These are phyloP conservation scores for Carollia perspicillata DNA, from an alignment of 2,113 vertebrate species.

Conservation along the genomic window DNA sequence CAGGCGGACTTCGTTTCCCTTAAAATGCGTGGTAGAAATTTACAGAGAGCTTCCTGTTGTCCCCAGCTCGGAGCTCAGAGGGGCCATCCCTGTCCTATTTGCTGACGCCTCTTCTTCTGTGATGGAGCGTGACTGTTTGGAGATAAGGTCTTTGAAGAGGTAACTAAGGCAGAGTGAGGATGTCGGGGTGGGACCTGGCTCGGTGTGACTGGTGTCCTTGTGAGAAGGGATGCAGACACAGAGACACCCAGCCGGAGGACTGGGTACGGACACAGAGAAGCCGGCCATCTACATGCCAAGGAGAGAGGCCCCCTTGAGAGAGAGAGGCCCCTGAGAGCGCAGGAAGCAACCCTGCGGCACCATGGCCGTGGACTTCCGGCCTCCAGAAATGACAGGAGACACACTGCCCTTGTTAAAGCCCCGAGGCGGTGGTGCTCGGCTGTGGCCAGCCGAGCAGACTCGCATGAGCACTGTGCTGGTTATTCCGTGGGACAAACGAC, in stretches of 20 bases:
- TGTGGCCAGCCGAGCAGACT: not conserved
- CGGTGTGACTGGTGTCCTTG: not conserved
- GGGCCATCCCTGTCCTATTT: not conserved
- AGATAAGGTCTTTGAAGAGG: not conserved
- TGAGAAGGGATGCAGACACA: no score
- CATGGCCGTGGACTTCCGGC: not conserved
- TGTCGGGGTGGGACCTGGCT: not conserved
- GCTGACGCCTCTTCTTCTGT: not conserved
- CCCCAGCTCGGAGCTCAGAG: not conserved
- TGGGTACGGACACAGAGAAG: not conserved
- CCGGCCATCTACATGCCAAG: accelerated
- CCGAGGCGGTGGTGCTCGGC: not conserved
- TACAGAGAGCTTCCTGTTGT: not conserved
- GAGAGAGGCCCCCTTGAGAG: no score
- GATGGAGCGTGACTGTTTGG: not conserved
- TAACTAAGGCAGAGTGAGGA: not conserved
- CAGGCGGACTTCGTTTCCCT: not conserved
- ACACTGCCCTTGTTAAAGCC: not conserved
- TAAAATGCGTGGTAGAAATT: not conserved
- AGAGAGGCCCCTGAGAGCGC: no score
- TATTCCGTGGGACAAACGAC: not conserved
- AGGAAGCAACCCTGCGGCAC: not conserved
- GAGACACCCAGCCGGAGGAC: not conserved
- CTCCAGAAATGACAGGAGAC: not conserved
- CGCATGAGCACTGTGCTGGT: not conserved